phyloP scores from a whole-genome alignment of 2,888 invertebrate genomes.

The Brachyptera putata region DNA sequence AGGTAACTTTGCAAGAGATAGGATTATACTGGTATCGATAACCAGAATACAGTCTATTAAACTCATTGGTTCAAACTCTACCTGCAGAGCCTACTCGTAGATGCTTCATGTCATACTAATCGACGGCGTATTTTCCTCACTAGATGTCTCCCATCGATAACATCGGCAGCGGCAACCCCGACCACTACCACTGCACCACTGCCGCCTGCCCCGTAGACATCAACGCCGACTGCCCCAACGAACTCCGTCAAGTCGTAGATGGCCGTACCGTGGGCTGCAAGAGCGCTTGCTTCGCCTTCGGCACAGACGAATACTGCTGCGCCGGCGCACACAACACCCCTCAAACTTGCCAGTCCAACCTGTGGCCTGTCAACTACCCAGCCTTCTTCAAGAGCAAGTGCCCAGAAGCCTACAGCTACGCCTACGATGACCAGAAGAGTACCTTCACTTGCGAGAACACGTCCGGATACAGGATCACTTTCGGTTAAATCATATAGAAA shows the following conservation, averaged over 20 bases:
- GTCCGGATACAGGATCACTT: constrained; percentile 25
- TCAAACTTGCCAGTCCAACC: constrained; percentile 43
- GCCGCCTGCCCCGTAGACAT: constrained; percentile 42
- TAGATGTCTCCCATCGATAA: too few relatives aligned
- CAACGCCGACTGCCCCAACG: constrained; percentile 43
- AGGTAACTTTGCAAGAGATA: too few relatives aligned
- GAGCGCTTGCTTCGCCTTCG: constrained; percentile 48
- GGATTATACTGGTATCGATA: too few relatives aligned
- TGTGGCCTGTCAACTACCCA: constrained; percentile 45
- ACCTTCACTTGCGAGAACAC: constrained; percentile 45
- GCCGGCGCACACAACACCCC: constrained; percentile 43
- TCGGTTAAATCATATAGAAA: too few relatives aligned
- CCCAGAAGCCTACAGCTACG: constrained; percentile 52
- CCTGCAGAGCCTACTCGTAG: too few relatives aligned
- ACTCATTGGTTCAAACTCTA: too few relatives aligned
- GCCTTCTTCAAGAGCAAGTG: constrained; percentile 47
- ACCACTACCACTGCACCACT: constrained; percentile 43
- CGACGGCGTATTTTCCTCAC: too few relatives aligned
- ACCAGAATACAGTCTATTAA: too few relatives aligned
- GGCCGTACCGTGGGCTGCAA: constrained; percentile 45
- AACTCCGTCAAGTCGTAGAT: constrained; percentile 34
- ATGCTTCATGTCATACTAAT: too few relatives aligned
- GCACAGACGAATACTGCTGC: constrained; percentile 50
- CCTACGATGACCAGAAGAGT: constrained; percentile 50
- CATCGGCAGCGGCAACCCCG: background rate